Base-by-base conservation (phyloP, 2,113 vertebrate species). In the Actenoides lindsayi region DNA sequence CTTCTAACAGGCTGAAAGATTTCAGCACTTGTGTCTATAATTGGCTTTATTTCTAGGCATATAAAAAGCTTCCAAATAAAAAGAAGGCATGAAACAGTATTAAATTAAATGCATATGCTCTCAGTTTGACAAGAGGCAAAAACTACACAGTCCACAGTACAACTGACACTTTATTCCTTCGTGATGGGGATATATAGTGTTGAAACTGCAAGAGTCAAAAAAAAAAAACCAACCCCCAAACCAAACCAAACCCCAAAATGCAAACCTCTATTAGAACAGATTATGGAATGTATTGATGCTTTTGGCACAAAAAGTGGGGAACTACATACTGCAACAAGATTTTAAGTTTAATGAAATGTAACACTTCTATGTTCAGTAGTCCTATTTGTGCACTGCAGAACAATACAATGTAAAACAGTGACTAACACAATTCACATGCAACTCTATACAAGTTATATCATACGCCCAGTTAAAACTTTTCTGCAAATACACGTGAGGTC, bases 121-220 rank as follows among this genome's bases (percentile, higher is more conserved):
- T 70, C 60, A 67, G 44, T 91, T 84, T 85, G 78, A 78, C 90
- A 95, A 93, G 70, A 95, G 86, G 94, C 57, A 91, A 73, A 37
- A 67, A 95, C 48, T 79, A 90, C 71, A 39, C 50, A 75, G 54
- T 24, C 30, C 95, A 97, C 67, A 77, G 94, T 96, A 97, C 96
- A 97, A 95, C 69, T 96, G 96, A 98, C 93, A 97, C 94, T 98
- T 98, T 98, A 98, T 98, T 98, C 96, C 93, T 97, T 97, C 9
- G 5, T 96, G 94, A 97, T 82, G 88, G 78, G 83, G 90, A 94
- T 93, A 98, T 89, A 97, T 89, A 97, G 76, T 74, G 94, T 59
- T 73, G 92, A 94, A 97, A 97, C 68, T 90, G 91, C 94, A 96
- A 91, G 95, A 97, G 69, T 97, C 95, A 83, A 59, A 88, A 91